Evolutionary conservation across 2,888 invertebrate species (phyloP), one percentile per base, ranked within the genome.

Genomic region (Nebria brevicollis): DNA sequence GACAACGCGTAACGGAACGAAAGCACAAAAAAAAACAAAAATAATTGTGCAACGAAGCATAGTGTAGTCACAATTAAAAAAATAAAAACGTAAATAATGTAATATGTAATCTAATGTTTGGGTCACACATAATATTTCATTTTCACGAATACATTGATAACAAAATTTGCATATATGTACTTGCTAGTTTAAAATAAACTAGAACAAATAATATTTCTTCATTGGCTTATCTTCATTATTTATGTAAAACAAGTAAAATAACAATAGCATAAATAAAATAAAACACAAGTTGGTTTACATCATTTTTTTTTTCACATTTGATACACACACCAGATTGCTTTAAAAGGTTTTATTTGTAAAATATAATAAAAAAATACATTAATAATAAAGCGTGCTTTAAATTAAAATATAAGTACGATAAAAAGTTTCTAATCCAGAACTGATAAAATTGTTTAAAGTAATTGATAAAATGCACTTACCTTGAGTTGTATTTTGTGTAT

Each of bases 21-120:
- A 80, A 80, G 80, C 75, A 70, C 26, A 25, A 34, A 25, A 70
- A 70, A 70, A 70, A 20, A 20, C 0, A 20, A 68, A 68, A 68
- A 70, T 70, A 70, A 11, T 70, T 70, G 70, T 70, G 70, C 70
- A 70, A 76, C 26, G 41, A 76, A 76, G 41, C 13, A 66, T 34
- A 66, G 66, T 41, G 77, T 75, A 81, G 26, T 25, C 26, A 54
- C 54, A 54, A 11, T 7, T 54, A 7, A 54, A 54, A 54, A 54
- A 13, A 20, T 20, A 20, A 7, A 54, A 54, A 54, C 54, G 11
- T 2, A 34, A 34, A 54, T 54, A 54, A 13, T 13, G 8, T 54
- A 34, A 4, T 34, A 34, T 34, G 1, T 34, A 34, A 34, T 34
- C 5, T 5, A 1, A 34, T 34, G 34, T 34, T 5, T 4, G 34